Base-by-base conservation (phyloP, 2,888 invertebrate genomes). In the Euplagia quadripunctaria region DNA sequence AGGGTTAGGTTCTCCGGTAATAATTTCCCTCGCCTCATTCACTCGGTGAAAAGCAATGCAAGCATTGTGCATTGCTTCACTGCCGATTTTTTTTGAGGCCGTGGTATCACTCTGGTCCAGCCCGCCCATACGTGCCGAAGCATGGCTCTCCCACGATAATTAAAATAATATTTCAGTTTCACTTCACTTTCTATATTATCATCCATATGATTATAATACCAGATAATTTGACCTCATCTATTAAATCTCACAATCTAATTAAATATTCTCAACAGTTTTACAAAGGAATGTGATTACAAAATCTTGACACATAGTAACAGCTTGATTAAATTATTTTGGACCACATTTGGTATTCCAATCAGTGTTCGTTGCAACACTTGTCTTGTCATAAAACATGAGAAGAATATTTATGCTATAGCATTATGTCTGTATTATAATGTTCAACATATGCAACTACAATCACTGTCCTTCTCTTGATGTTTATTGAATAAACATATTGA, bases 401-500 rank as follows among this genome's bases (percentile, higher is more conserved):
- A 77, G 86, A 87, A 87, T 89, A 82, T 83, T 81, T 83, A 83
- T 78, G 76, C 75, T 72, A 69, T 71, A 80, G 77, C 70, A 64
- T 75, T 76, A 77, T 77, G 72, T 77, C 69, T 55, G 68, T 55
- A 78, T 81, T 78, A 77, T 73, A 51, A 78, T 77, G 61, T 68
- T 20, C 67, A 66, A 55, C 75, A 70, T 73, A 76, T 83, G 74
- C 42, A 72, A 82, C 80, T 74, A 69, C 61, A 70, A 67, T 72
- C 71, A 76, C 76, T 82, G 86, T 82, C 84, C 85, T 86, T 84
- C 83, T 87, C 84, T 79, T 84, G 81, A 87, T 89, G 88, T 90
- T 91, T 91, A 94, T 93, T 92, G 89, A 90, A 91, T 91, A 90
- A 91, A 88, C 88, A 90, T 91, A 91, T 91, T 91, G 91, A 89